Evolutionary conservation across 64 coral and sea anemone genomes (phyloP).

Genomic region (Dendronephthya gigantea): DNA sequence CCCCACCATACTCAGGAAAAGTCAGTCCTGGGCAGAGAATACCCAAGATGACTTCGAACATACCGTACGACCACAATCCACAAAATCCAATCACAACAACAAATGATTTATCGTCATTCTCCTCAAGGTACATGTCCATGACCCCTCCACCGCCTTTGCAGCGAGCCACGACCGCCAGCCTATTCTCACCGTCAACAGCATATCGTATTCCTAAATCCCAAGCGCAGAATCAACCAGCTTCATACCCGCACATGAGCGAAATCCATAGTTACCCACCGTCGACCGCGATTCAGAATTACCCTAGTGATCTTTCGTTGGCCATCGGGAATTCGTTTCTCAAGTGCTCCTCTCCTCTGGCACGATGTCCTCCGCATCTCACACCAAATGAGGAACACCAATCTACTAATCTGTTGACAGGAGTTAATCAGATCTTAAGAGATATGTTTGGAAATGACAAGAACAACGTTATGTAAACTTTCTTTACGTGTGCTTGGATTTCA

Average conservation of each 20-base stretch:
- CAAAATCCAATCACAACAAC: not conserved
- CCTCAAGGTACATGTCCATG: not conserved
- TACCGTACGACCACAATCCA: not conserved
- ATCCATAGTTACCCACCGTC: not conserved
- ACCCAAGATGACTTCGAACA: not conserved
- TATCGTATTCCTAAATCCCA: not conserved
- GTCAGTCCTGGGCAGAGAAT: not conserved
- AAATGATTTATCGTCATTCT: not conserved
- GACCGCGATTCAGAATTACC: not conserved
- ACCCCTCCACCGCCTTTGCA: not conserved
- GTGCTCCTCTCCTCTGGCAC: not conserved
- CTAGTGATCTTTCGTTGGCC: not conserved
- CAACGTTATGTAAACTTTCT: not conserved
- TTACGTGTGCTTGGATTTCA: not conserved
- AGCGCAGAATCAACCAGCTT: not conserved
- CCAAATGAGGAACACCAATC: not conserved
- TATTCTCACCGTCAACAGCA: not conserved
- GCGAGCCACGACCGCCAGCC: not conserved
- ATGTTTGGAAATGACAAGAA: slow-evolving; percentile 2
- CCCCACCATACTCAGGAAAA: not conserved
- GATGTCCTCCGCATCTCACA: not conserved
- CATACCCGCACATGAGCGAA: not conserved
- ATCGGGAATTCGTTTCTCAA: not conserved
- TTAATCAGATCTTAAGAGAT: slow-evolving; percentile 5
- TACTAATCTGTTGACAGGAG: not conserved